Percentiles rank a stretch among this genome's conserved stretches.
Conservation (phyloP, 2,888 invertebrate genomes). For the Epirrita christyi region DNA sequence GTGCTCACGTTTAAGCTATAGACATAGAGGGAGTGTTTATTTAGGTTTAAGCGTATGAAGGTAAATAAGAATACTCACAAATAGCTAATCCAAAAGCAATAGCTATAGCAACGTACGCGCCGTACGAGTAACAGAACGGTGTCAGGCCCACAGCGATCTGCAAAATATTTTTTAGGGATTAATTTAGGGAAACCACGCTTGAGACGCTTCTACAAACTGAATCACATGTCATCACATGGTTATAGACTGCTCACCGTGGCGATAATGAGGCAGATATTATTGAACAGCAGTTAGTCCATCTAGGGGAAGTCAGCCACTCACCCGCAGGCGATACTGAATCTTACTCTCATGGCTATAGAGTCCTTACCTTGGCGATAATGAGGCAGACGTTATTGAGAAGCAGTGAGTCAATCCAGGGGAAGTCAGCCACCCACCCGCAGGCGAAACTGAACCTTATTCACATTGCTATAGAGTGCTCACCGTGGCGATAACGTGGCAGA, state of each 20-base stretch:
- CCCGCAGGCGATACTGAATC: slow-evolving; percentile 95
- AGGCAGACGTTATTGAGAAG: slow-evolving; percentile 97
- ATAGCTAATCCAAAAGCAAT: slow-evolving; percentile 96
- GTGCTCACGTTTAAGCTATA: too few relatives aligned
- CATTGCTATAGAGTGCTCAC: slow-evolving; percentile 58
- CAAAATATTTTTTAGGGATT: slow-evolving; percentile 1
- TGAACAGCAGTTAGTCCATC: slow-evolving; percentile 96
- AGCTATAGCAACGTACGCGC: slow-evolving; percentile 91
- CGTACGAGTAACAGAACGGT: slow-evolving; percentile 92
- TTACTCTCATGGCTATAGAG: too few relatives aligned
- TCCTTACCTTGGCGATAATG: slow-evolving; percentile 92
- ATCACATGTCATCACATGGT: too few relatives aligned
- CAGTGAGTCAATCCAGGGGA: slow-evolving; percentile 95
- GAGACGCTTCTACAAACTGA: too few relatives aligned
- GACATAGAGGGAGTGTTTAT: background rate
- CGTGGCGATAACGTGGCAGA: slow-evolving; percentile 95
- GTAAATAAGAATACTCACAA: slow-evolving; percentile 85
- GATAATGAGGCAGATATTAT: slow-evolving; percentile 95
- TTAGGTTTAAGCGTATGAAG: too few relatives aligned
- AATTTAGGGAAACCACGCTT: too few relatives aligned
- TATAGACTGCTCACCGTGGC: slow-evolving; percentile 87
- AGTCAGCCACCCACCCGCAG: slow-evolving; percentile 96
- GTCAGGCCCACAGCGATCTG: slow-evolving; percentile 89
- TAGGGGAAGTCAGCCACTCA: slow-evolving; percentile 96
- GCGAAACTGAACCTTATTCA: slow-evolving; percentile 83